Conservation (phyloP, 2,797 vertebrate species). For the Gambusia yucatana region DNA sequence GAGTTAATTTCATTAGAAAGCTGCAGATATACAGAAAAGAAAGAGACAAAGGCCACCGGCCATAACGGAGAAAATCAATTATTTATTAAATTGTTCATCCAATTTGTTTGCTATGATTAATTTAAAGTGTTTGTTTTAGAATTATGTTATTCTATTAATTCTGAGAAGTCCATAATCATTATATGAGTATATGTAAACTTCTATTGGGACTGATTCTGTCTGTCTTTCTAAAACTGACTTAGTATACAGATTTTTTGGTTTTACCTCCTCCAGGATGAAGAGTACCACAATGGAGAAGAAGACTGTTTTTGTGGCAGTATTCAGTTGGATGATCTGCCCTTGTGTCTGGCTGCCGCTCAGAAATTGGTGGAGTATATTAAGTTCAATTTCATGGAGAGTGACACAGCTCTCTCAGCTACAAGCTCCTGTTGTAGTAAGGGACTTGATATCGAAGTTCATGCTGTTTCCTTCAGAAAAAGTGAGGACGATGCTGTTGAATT, state of each 20-base stretch:
- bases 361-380: conserved; percentile 95
- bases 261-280: conserved; percentile 28
- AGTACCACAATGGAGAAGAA: conserved; percentile 52
- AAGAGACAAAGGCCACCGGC: no score
- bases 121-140: not conserved
- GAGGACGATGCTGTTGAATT: conserved; percentile 81
- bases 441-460: conserved; percentile 87
- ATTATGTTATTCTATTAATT: not conserved
- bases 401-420: conserved; percentile 51
- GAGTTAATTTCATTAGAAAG: no score
- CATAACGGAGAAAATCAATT: not conserved
- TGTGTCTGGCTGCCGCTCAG: conserved; percentile 88
- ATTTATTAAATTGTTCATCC: not conserved
- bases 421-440: conserved; percentile 48
- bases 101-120: not conserved
- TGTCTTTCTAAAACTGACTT: not conserved
- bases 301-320: conserved; percentile 65
- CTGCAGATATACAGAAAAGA: no score
- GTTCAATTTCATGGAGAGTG: conserved; percentile 88
- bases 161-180: not conserved
- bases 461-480: conserved; percentile 86
- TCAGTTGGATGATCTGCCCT: conserved; percentile 47
- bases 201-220: not conserved
- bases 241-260: not conserved
- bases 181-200: not conserved